Percentiles rank a stretch among this genome's conserved stretches.
phyloP scores from a whole-genome alignment of 2,888 invertebrate species.

The Orthonevra nobilis region DNA sequence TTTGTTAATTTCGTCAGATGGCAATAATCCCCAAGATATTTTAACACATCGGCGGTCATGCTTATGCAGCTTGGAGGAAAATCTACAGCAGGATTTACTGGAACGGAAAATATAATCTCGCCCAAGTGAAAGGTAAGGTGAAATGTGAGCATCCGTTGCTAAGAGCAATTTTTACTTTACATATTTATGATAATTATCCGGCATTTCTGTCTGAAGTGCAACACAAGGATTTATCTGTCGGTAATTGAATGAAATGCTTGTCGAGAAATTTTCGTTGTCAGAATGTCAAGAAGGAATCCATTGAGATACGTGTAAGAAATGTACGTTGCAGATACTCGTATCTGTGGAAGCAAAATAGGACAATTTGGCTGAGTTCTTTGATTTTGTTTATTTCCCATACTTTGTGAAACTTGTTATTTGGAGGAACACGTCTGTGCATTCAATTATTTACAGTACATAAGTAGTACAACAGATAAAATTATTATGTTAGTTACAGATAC shows the following conservation, averaged over 20 bases:
- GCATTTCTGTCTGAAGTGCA: constrained; percentile 36
- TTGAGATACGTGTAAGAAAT: too few relatives aligned
- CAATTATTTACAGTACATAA: too few relatives aligned
- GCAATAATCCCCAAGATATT: constrained; percentile 47
- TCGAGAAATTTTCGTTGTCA: neutral
- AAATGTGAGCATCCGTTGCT: constrained; percentile 39
- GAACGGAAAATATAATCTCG: constrained; percentile 18
- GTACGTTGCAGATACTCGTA: too few relatives aligned
- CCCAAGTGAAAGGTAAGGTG: constrained; percentile 67
- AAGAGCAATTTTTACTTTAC: constrained; percentile 54
- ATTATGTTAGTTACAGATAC: too few relatives aligned
- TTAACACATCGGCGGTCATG: constrained; percentile 47
- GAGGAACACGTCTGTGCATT: too few relatives aligned
- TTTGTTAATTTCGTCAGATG: constrained; percentile 61
- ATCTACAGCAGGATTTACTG: constrained; percentile 32
- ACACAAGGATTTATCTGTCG: constrained; percentile 34
- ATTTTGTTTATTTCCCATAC: too few relatives aligned
- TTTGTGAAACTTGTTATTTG: too few relatives aligned
- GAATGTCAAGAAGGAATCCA: neutral
- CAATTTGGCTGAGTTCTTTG: too few relatives aligned
- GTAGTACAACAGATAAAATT: too few relatives aligned
- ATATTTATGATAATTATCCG: constrained; percentile 59
- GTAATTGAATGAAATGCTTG: constrained; percentile 19
- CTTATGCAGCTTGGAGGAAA: constrained; percentile 1
- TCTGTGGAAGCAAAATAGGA: too few relatives aligned